Conservation (phyloP, 2,113 vertebrate species). For the Ictidomys tridecemlineatus region DNA sequence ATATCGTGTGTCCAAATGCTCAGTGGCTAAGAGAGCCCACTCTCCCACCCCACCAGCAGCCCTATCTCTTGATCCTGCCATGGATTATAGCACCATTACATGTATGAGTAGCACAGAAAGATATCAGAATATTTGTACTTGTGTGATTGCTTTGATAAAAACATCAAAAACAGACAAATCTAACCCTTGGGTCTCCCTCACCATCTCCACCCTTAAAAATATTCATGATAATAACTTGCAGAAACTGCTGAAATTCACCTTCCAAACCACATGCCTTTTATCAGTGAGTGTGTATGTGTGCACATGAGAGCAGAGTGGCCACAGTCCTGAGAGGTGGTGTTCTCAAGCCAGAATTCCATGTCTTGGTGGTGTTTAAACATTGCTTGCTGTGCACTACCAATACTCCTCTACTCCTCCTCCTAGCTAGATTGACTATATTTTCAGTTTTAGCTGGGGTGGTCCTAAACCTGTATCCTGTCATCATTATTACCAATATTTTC, state of each 20-base stretch:
- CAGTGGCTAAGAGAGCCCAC: not conserved
- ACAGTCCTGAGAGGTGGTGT: not conserved
- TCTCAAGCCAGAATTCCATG: not conserved
- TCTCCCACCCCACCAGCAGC: not conserved
- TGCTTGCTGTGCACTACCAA: not conserved
- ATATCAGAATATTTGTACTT: not conserved
- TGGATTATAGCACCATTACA: not conserved
- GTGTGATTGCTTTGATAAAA: conserved; percentile 19
- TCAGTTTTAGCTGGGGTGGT: not conserved
- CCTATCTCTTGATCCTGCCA: not conserved
- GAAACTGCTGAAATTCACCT: not conserved
- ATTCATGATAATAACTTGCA: not conserved
- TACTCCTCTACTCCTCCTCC: not conserved
- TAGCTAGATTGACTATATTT: not conserved
- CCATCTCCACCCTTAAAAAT: not conserved
- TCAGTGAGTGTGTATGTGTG: not conserved
- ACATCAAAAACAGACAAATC: not conserved
- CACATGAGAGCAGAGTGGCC: not conserved
- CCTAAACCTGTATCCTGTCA: not conserved
- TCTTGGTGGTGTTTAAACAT: not conserved
- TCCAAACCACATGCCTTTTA: not conserved
- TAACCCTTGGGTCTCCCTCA: not conserved
- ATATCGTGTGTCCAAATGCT: not conserved
- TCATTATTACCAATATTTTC: not conserved
- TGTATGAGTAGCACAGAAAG: not conserved